Conservation (phyloP, 2,113 vertebrate species). For the Tetrao urogallus region DNA sequence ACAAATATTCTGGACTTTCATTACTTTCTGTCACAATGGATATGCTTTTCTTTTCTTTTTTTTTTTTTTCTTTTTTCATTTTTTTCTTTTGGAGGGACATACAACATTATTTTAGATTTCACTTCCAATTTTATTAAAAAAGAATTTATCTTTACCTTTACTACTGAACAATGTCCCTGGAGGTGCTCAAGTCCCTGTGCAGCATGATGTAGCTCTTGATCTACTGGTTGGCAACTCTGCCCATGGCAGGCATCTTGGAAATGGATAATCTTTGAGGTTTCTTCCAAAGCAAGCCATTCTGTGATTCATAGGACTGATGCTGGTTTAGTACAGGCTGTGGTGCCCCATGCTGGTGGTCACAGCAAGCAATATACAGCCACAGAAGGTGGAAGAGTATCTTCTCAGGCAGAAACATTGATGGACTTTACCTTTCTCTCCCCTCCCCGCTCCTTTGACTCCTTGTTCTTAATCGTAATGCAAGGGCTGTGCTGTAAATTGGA, state of each 20-base stretch:
- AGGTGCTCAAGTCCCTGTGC: no score
- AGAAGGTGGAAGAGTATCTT: neutral
- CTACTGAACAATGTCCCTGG: neutral
- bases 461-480: fast-evolving
- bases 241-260: no score
- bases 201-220: no score
- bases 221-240: no score
- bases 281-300: no score
- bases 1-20: conserved; percentile 27
- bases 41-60: neutral
- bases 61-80: neutral
- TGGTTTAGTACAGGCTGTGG: neutral
- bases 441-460: fast-evolving
- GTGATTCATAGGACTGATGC: neutral
- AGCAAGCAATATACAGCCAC: neutral
- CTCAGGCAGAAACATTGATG: neutral
- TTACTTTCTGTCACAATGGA: neutral
- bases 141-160: conserved; percentile 2
- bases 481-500: neutral
- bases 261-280: no score
- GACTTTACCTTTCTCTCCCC: neutral
- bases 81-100: neutral
- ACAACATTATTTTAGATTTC: conserved; percentile 5
- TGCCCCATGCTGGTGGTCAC: neutral
- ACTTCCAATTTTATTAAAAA: conserved; percentile 33